Evolutionary conservation across 1,140 invertebrate species (phyloP).

Genomic region (Scaptodrosophila lebanonensis): DNA sequence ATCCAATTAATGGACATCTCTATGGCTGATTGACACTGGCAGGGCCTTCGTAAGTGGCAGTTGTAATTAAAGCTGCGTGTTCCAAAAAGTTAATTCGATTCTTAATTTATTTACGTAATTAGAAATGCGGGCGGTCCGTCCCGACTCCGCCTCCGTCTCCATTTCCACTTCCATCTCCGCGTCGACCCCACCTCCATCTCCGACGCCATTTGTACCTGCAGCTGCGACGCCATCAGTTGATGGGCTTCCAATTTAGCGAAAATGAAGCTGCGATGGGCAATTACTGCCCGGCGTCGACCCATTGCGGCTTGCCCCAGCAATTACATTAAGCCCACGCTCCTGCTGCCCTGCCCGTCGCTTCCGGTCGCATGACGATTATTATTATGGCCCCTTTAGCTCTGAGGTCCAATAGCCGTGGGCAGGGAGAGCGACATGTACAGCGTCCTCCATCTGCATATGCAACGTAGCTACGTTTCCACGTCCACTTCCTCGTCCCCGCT

Average conservation of each 20-base stretch:
- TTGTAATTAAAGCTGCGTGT: background rate
- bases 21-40: too few relatives aligned
- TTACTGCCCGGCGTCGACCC: conserved; percentile 15
- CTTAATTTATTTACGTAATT: conserved; percentile 52
- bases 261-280: conserved; percentile 50
- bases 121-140: conserved; percentile 37
- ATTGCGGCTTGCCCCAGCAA: conserved; percentile 18
- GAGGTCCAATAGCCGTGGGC: conserved; percentile 51
- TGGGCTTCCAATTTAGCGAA: conserved; percentile 48
- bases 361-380: conserved; percentile 30
- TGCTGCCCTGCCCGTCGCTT: conserved; percentile 16
- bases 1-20: too few relatives aligned
- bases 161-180: too few relatives aligned
- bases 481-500: too few relatives aligned
- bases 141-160: too few relatives aligned
- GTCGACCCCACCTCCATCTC: too few relatives aligned
- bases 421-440: conserved; percentile 2
- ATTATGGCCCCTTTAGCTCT: conserved; percentile 32
- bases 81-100: conserved; percentile 26
- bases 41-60: conserved; percentile 4
- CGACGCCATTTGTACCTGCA: too few relatives aligned
- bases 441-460: conserved; percentile 58
- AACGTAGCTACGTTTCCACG: too few relatives aligned
- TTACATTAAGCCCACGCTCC: conserved; percentile 55
- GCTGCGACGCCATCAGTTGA: conserved; percentile 13